These are phyloP conservation scores for Parascotia fuliginaria DNA, from an alignment of 2,888 invertebrate species.

Conservation along the genomic window DNA sequence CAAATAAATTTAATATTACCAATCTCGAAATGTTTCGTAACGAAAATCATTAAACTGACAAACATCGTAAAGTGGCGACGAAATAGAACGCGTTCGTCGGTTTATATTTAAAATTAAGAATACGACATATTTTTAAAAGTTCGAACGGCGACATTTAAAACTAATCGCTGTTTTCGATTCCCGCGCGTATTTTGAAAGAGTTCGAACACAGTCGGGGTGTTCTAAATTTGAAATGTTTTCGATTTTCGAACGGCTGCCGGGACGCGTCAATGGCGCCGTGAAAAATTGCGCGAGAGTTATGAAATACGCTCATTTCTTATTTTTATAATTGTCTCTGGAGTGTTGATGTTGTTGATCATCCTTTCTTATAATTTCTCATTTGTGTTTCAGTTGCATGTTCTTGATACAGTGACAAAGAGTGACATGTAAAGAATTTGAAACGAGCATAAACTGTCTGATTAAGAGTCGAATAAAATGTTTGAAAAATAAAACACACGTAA, in stretches of 20 bases:
- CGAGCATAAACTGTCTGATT: slow-evolving; percentile 20
- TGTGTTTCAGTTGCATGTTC: slow-evolving; percentile 23
- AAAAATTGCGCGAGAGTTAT: slow-evolving; percentile 64
- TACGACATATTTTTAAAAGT: slow-evolving; percentile 84
- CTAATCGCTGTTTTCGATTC: slow-evolving; percentile 86
- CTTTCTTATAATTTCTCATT: slow-evolving; percentile 5
- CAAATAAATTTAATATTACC: slow-evolving; percentile 68
- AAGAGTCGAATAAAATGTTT: slow-evolving; percentile 17
- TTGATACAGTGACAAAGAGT: slow-evolving; percentile 26
- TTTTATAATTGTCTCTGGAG: slow-evolving; percentile 46
- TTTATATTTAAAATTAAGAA: slow-evolving; percentile 82
- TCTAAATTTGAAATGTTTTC: slow-evolving; percentile 83
- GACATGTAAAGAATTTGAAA: slow-evolving; percentile 23
- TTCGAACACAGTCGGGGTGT: slow-evolving; percentile 64
- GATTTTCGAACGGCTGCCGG: slow-evolving; percentile 78
- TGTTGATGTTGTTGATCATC: slow-evolving; percentile 40
- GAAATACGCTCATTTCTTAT: slow-evolving; percentile 61
- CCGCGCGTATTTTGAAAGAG: slow-evolving; percentile 78
- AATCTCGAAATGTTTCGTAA: slow-evolving; percentile 68
- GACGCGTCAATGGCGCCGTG: slow-evolving; percentile 69
- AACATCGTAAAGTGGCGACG: slow-evolving; percentile 80
- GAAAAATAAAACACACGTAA: neutral
- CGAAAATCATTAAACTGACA: slow-evolving; percentile 76
- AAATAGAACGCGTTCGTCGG: slow-evolving; percentile 80
- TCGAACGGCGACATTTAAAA: slow-evolving; percentile 82